phyloP scores from a whole-genome alignment of 2,113 vertebrate genomes.

The Brevimyrus niger region DNA sequence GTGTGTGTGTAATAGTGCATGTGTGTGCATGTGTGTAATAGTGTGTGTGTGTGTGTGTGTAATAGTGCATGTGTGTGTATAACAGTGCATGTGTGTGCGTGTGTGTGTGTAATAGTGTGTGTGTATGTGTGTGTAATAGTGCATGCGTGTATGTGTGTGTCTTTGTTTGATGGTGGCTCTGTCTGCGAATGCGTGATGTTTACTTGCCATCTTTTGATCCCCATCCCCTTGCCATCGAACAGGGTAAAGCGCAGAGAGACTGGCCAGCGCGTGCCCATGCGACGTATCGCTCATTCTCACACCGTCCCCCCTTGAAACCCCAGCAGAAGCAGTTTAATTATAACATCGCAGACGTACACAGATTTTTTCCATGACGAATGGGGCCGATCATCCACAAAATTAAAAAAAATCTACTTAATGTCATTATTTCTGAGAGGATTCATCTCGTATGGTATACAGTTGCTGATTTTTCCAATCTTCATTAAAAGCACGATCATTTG shows the following conservation, averaged over 20 bases:
- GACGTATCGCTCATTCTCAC: background rate
- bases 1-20: no score
- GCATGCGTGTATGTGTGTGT: background rate
- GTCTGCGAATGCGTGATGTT: background rate
- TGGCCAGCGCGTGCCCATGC: background rate
- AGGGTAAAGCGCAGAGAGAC: background rate
- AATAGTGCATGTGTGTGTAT: background rate
- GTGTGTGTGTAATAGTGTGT: background rate
- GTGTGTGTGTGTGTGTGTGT: background rate
- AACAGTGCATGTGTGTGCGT: background rate
- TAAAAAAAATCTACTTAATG: slow-evolving; percentile 37
- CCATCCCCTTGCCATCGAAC: background rate
- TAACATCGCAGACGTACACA: slow-evolving; percentile 29
- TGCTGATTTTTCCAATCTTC: slow-evolving; percentile 33
- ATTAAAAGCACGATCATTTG: slow-evolving; percentile 20
- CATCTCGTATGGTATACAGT: slow-evolving; percentile 30
- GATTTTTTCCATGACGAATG: slow-evolving; percentile 45
- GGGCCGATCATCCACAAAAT: slow-evolving; percentile 55
- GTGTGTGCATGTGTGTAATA: background rate
- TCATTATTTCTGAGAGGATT: slow-evolving; percentile 34
- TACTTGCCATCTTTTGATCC: background rate
- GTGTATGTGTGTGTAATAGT: no score
- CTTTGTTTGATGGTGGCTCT: background rate
- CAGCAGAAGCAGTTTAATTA: slow-evolving; percentile 35
- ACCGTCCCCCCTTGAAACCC: slow-evolving; percentile 33